Conservation (phyloP, 2,797 vertebrate species). For the Hapalemur alaotrensis region DNA sequence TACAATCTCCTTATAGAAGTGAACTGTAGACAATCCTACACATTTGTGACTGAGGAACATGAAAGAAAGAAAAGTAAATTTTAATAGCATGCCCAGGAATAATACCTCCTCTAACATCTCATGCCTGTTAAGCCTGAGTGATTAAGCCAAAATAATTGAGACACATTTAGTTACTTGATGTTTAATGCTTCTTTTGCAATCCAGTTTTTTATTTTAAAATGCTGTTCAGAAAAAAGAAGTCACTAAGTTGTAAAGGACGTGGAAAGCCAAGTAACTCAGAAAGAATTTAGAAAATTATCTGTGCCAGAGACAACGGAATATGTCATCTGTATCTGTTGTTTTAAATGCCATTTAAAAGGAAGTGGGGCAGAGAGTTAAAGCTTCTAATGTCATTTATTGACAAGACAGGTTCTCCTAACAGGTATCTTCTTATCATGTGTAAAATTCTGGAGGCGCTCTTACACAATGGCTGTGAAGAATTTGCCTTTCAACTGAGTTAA, state of each 20-base stretch:
- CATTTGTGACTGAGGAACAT: not conserved
- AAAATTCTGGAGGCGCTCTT: conserved; percentile 26
- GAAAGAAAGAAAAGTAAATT: not conserved
- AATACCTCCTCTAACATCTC: not conserved
- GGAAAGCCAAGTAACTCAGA: not conserved
- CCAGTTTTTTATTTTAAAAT: not conserved
- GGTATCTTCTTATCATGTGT: not conserved
- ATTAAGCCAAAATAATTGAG: not conserved
- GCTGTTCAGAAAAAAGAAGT: not conserved
- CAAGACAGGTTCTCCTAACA: not conserved
- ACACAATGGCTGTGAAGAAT: conserved; percentile 12
- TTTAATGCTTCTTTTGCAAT: not conserved
- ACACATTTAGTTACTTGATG: not conserved
- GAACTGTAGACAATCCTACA: not conserved
- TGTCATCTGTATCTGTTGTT: not conserved
- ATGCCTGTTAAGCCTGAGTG: not conserved
- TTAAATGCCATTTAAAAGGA: not conserved
- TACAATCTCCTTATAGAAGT: not conserved
- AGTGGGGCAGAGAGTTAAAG: not conserved
- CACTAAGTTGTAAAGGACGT: not conserved
- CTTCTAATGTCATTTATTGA: not conserved
- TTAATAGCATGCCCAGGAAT: not conserved
- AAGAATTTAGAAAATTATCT: conserved; percentile 11
- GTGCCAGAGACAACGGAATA: not conserved
- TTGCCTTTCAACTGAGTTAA: not conserved